Evolutionary conservation across 2,113 vertebrate genomes (phyloP), one percentile per base, ranked within the genome.

Genomic region (Cervus canadensis): DNA sequence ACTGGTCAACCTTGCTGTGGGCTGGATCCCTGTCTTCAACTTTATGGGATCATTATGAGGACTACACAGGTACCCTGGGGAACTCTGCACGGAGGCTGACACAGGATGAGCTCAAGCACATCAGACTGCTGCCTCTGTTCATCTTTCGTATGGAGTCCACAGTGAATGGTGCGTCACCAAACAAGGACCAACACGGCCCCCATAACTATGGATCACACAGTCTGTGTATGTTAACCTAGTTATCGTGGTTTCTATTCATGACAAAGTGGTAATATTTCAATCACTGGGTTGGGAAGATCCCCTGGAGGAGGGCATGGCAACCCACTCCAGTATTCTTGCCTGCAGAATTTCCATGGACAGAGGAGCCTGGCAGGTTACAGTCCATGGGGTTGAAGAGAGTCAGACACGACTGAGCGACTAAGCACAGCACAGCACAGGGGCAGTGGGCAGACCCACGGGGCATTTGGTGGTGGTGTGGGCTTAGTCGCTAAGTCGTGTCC

Each of bases 381-480:
- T 4, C 33, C 62, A 67, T 9, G 62, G 62, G 33, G 16, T n/a
- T 1, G 0, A 4, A 17, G 3, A n/a, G 33, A 67, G 16, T n/a
- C 33, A 5, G 62, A 19, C 62, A n/a, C 1, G 3, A 30, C 7
- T 8, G 62, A n/a, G 62, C 7, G 2, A 64, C 62, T 17, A n/a
- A n/a, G 30, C 62, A 4, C 33, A n/a, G 33, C 62, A 9, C 15
- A 19, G 62, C 13, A 14, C 50, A 2, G 15, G 33, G 43, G 50
- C 54, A 57, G 54, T 48, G 4, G 86, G 21, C 12, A 74, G 64
- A 16, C 95, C 52, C 50, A 17, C 11, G 62, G 33, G 2, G 33
- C 62, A 19, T 3, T 4, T 8, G 1, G 33, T n/a, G 30, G 15
- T 30, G 1, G 60, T 16, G 62, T 7, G 3, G 3, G 30, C 40